Evolutionary conservation across 1,140 invertebrate genomes (phyloP).

Genomic region (Euglossa dilemma): DNA sequence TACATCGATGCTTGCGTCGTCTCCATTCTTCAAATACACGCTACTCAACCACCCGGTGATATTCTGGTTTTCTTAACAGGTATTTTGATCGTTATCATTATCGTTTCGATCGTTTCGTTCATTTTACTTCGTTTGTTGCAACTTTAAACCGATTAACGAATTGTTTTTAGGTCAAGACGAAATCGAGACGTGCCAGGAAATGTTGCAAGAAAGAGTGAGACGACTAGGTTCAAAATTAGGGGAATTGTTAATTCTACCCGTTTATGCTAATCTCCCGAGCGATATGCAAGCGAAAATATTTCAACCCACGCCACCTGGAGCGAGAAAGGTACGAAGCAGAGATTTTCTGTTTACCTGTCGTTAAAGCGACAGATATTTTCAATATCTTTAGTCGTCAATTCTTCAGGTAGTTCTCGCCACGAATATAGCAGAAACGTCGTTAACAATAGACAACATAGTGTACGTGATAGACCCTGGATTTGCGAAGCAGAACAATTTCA

Average conservation of each 20-base stretch:
- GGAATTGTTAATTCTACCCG: slow-evolving; percentile 96
- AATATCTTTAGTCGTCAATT: slow-evolving; percentile 41
- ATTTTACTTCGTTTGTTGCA: slow-evolving; percentile 41
- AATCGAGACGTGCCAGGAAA: slow-evolving; percentile 97
- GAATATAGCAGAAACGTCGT: slow-evolving; percentile 99
- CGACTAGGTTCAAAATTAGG: slow-evolving; percentile 95
- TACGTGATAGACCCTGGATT: slow-evolving; percentile 99
- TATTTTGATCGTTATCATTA: slow-evolving; percentile 10
- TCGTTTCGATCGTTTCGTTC: background rate
- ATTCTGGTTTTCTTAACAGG: slow-evolving; percentile 98
- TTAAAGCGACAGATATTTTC: slow-evolving; percentile 10
- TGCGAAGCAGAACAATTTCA: slow-evolving; percentile 99
- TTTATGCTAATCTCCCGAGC: slow-evolving; percentile 99
- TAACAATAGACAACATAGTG: slow-evolving; percentile 99
- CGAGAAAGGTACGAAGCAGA: slow-evolving; percentile 88
- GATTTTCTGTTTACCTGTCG: background rate
- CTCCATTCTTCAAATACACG: slow-evolving; percentile 98
- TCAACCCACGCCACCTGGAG: slow-evolving; percentile 96
- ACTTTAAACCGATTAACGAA: background rate
- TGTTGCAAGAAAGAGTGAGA: slow-evolving; percentile 94
- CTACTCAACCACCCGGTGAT: slow-evolving; percentile 97
- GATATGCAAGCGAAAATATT: slow-evolving; percentile 99
- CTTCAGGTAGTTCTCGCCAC: slow-evolving; percentile 95
- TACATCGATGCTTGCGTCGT: slow-evolving; percentile 99
- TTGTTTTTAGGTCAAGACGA: slow-evolving; percentile 88